Base-by-base conservation (phyloP, 2,888 invertebrate genomes). In the Scaptomyza polygonia region DNA sequence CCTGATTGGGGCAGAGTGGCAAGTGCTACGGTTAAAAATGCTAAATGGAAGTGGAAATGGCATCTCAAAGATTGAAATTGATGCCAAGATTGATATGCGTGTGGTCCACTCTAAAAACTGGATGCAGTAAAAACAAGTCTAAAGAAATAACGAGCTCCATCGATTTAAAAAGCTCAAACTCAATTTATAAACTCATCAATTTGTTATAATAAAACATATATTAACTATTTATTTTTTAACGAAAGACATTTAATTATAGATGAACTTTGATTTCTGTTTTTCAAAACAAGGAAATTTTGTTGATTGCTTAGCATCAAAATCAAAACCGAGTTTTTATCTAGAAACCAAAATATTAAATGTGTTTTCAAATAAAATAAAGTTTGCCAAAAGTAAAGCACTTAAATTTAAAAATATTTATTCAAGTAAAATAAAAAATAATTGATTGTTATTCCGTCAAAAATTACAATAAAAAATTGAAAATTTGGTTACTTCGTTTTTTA, bases 11-110 rank as follows among this genome's bases (percentile, higher is more conserved):
- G 34, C 65, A 39, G 57, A 32, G 30, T 12, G 49, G 39, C 51
- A 34, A 21, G 30, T 18, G 39, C 40, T n/a, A 18, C 12, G 45
- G 30, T 16, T 30, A 7, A 40, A 54, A 51, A 64, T 78, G 76
- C 64, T 65, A 82, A 85, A 76, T 79, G 79, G 45, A 61, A 67
- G 45, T 76, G 77, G 52, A 80, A 72, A 80, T 69, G 68, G 55
- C 69, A 63, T 32, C 44, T 49, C 36, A 11, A 40, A 59, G 65
- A 74, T 67, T 53, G 56, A 72, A 78, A 73, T 61, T 69, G 65
- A 79, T 69, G 72, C 61, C 6, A 18, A 57, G 82, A 81, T 78
- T 72, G 54, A 81, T 72, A 47, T 66, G 78, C 51, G 65, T 72
- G 79, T 74, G 83, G 61, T 69, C 64, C 30, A 11, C 14, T 5